Base-by-base conservation (phyloP, 2,113 vertebrate genomes). In the Macquaria australasica region DNA sequence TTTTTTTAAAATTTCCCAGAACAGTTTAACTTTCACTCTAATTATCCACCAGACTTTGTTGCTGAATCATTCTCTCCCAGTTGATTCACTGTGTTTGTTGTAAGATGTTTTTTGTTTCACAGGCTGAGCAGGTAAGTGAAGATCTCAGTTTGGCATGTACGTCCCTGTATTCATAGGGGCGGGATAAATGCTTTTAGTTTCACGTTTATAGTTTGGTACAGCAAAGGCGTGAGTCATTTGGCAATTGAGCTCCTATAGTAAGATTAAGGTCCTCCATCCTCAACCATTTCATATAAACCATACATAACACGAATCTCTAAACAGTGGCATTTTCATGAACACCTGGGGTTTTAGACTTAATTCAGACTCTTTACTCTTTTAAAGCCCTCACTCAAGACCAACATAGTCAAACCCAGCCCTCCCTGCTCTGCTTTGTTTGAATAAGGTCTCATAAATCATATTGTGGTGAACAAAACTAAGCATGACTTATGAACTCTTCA, bases 91-190 rank as follows among this genome's bases (percentile, higher is more conserved):
- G 23, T 80, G 48, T 80, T 88, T 82, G 21, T 79, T 88, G 59
- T 74, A 51, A 80, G 83, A 75, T 80, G 16, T 5, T 91, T 31
- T 93, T 78, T 90, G 79, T 90, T 92, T 71, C 80, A 82, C 92
- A 95, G 92, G 80, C 58, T 67, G 67, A 88, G 70, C 89, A 95
- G 96, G 95, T 95, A 94, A 94, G 95, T 95, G 78, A 74, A 83
- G 73, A 37, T 80, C 82, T 85, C 84, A 83, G 59, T 86, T 81
- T 77, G 69, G 66, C 70, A 39, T 68, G 23, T 67, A n/a, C 59
- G 53, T 59, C 62, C 25, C 34, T 8, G 18, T 76, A 53, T 87
- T 77, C 34, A 67, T 37, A 12, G 45, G 15, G 25, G 66, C 59
- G 2, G 20, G 62, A 78, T 73, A 20, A 74, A 58, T 23, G 21